Evolutionary conservation across 2,888 invertebrate species (phyloP).

Genomic region (Linyphia triangularis): DNA sequence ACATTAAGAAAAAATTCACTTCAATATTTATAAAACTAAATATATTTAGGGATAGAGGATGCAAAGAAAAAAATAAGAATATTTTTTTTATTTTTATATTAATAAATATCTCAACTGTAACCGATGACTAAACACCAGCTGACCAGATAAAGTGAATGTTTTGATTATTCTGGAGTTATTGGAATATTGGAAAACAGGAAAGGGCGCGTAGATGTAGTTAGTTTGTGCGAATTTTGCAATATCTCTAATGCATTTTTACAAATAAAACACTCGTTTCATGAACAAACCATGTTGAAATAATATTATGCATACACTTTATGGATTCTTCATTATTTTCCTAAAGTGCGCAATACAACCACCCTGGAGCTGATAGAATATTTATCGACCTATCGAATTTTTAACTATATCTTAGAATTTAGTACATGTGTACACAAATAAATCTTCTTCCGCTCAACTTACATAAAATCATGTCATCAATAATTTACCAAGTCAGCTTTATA

Average conservation of each 20-base stretch:
- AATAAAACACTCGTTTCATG: background rate
- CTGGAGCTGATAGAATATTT: background rate
- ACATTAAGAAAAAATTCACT: too few species aligned
- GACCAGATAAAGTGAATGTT: constrained; percentile 3
- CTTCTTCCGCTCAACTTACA: constrained; percentile 2
- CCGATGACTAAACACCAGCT: background rate
- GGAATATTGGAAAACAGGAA: background rate
- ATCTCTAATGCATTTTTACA: background rate
- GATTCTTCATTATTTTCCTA: background rate
- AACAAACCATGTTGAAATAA: background rate
- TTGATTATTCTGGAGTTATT: background rate
- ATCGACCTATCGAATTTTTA: background rate
- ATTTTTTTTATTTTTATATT: background rate
- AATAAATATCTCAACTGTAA: background rate
- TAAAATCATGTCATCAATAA: constrained; percentile 27
- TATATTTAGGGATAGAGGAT: too few species aligned
- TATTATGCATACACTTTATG: background rate
- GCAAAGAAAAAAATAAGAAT: background rate
- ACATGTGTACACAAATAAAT: constrained; percentile 13
- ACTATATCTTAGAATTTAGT: constrained; percentile 11
- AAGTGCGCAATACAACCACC: constrained; percentile 4
- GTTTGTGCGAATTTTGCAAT: background rate
- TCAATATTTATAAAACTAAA: too few species aligned
- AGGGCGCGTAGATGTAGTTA: constrained; percentile 10
- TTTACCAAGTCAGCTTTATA: constrained; percentile 25